Percentiles rank a stretch among this genome's conserved stretches.
Evolutionary conservation across 2,888 invertebrate species (phyloP).

Genomic region (Trichacis sp.): DNA sequence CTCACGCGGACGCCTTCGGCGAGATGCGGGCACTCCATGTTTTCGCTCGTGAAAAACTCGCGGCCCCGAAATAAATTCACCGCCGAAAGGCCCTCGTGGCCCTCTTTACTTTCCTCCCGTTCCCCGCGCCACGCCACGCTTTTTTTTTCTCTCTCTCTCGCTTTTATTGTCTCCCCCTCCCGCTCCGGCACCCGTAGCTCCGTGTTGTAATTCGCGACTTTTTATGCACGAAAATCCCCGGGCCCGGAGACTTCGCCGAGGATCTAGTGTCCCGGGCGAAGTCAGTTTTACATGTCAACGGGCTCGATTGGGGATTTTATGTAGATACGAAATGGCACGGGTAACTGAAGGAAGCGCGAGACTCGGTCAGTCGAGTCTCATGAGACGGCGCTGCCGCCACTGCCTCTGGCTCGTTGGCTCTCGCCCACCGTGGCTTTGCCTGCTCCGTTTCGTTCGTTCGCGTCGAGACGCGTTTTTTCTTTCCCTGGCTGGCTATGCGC

Average conservation of each 20-base stretch:
- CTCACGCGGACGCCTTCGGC: constrained; percentile 73
- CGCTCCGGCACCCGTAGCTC: neutral
- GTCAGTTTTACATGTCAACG: neutral
- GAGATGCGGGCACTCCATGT: constrained; percentile 80
- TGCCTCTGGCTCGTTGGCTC: neutral
- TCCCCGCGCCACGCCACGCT: constrained; percentile 6
- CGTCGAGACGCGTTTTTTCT: no score
- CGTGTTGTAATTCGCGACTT: no score
- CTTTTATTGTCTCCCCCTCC: neutral
- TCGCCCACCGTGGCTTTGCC: no score
- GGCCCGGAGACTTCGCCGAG: neutral
- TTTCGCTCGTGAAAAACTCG: constrained; percentile 42
- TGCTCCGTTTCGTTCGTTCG: no score
- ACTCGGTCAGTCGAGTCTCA: no score
- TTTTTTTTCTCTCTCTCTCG: constrained; percentile 8
- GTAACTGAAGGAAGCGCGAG: constrained; percentile 9
- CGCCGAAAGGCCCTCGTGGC: constrained; percentile 53
- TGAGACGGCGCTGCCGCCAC: constrained; percentile 29
- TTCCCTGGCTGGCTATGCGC: no score
- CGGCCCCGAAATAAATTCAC: constrained; percentile 19
- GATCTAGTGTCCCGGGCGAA: neutral
- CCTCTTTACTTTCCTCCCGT: constrained; percentile 25
- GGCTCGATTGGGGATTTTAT: neutral
- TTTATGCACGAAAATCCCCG: neutral
- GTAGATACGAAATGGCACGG: neutral